phyloP scores from a whole-genome alignment of 2,113 vertebrate genomes.

The Notarius quadriscutis region DNA sequence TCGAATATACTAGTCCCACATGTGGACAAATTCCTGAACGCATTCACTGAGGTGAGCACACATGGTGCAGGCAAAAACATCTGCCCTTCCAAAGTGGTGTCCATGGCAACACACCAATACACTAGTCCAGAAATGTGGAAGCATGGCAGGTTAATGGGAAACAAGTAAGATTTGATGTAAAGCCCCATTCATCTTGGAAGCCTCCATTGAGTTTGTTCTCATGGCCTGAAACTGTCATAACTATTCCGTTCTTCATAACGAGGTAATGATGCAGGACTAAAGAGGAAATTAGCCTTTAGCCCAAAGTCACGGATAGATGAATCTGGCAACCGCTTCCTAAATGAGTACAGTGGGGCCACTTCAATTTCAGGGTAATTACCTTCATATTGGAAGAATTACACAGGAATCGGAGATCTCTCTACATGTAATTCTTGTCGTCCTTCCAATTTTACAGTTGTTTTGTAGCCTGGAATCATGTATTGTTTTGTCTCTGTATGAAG shows the following conservation, averaged over 20 bases:
- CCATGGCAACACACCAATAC: constrained; percentile 20
- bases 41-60: not conserved
- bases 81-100: not conserved
- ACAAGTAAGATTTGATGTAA: not conserved
- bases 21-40: not conserved
- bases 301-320: not conserved
- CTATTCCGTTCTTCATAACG: not conserved
- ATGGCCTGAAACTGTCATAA: not conserved
- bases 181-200: not conserved
- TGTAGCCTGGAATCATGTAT: not conserved
- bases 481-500: not conserved
- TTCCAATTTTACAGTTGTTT: not conserved
- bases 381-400: not conserved
- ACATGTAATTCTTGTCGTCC: not conserved
- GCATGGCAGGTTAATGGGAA: not conserved
- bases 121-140: not conserved
- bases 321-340: not conserved
- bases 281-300: constrained; percentile 29
- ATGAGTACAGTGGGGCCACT: not conserved
- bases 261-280: constrained; percentile 28
- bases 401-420: not conserved
- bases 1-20: not conserved
- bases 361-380: not conserved
- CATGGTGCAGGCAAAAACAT: not conserved
- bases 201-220: not conserved